These are phyloP conservation scores for Phania funesta DNA, from an alignment of 2,888 invertebrate genomes.

Conservation along the genomic window DNA sequence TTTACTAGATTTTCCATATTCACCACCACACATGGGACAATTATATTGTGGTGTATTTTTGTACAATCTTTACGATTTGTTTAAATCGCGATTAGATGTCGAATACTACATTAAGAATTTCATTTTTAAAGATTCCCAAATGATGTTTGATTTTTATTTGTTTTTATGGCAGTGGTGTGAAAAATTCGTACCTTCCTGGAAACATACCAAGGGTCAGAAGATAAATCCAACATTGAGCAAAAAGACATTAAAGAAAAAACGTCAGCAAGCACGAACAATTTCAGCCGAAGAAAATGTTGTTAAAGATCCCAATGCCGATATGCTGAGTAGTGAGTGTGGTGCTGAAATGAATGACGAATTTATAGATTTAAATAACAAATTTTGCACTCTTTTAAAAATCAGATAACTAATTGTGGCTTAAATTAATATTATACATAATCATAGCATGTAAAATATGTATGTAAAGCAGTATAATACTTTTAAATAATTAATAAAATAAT, in stretches of 20 bases:
- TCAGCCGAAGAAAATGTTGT: slow-evolving; percentile 42
- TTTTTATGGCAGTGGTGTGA: slow-evolving; percentile 76
- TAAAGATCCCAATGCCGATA: slow-evolving; percentile 73
- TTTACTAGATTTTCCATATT: slow-evolving; percentile 83
- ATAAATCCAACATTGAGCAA: slow-evolving; percentile 70
- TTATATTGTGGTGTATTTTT: slow-evolving; percentile 88
- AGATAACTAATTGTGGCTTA: slow-evolving; percentile 20
- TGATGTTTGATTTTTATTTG: slow-evolving; percentile 78
- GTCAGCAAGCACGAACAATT: slow-evolving; percentile 73
- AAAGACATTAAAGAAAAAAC: slow-evolving; percentile 74
- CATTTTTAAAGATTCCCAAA: slow-evolving; percentile 77
- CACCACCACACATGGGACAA: slow-evolving; percentile 83
- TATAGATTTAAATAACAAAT: slow-evolving; percentile 78
- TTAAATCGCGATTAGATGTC: slow-evolving; percentile 83
- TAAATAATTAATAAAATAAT: no score
- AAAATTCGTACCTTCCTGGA: slow-evolving; percentile 75
- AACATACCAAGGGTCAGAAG: slow-evolving; percentile 67
- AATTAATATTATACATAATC: background rate
- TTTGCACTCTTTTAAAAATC: slow-evolving; percentile 74
- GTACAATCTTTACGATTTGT: slow-evolving; percentile 86
- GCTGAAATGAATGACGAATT: slow-evolving; percentile 72
- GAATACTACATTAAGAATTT: slow-evolving; percentile 82
- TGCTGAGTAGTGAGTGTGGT: slow-evolving; percentile 69
- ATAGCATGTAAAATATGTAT: background rate
- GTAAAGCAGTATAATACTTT: background rate